Percentiles rank a stretch among this genome's conserved stretches.
Evolutionary conservation across 1,140 invertebrate species (phyloP).

Genomic region (Trichoplusia ni): DNA sequence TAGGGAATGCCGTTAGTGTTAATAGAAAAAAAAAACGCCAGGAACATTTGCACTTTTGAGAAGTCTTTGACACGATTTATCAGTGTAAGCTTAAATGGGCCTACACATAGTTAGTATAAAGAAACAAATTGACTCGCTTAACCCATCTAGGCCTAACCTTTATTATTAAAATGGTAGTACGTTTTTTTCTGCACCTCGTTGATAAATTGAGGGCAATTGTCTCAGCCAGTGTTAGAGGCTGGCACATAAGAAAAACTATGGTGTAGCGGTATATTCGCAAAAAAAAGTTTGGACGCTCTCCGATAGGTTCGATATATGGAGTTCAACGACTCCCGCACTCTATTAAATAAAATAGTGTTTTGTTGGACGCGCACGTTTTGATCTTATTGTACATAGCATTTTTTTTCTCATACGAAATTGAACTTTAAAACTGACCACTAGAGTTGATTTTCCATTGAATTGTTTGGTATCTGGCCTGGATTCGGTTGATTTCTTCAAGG

Average conservation of each 20-base stretch:
- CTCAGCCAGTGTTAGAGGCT: conserved; percentile 1
- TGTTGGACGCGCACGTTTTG: conserved; percentile 49
- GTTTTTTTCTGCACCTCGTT: neutral
- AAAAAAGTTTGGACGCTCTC: conserved; percentile 45
- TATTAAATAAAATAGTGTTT: conserved; percentile 62
- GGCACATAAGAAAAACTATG: conserved; percentile 16
- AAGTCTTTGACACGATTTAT: too few species aligned
- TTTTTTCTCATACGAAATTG: neutral
- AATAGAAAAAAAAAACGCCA: too few species aligned
- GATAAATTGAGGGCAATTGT: conserved; percentile 24
- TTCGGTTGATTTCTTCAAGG: conserved; percentile 60
- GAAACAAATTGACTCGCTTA: too few species aligned
- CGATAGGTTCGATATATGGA: conserved; percentile 35
- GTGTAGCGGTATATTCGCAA: conserved; percentile 42
- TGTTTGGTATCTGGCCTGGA: conserved; percentile 50
- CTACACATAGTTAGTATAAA: too few species aligned
- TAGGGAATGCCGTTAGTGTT: too few species aligned
- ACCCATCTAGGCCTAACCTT: too few species aligned
- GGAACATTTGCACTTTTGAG: too few species aligned
- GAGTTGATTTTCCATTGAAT: conserved; percentile 39
- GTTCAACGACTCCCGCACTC: conserved; percentile 57
- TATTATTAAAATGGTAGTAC: too few species aligned
- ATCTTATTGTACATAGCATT: conserved; percentile 51
- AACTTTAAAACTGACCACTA: conserved; percentile 29
- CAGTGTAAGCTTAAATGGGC: too few species aligned